Evolutionary conservation across 2,797 vertebrate genomes (phyloP).

Genomic region (Takifugu rubripes): DNA sequence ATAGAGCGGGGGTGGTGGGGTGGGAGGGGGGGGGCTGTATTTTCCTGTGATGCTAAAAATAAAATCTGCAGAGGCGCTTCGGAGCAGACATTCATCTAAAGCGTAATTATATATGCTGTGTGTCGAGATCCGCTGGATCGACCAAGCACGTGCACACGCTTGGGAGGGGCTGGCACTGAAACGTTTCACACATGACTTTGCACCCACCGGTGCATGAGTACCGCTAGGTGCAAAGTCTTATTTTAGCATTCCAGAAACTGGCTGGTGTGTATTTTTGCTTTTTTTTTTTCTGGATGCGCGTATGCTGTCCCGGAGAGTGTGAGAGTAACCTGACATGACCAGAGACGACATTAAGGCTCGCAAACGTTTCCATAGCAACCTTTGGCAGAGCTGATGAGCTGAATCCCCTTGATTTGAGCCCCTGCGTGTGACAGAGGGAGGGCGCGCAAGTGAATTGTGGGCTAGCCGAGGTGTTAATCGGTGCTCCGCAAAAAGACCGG

Average conservation of each 20-base stretch:
- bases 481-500: background rate
- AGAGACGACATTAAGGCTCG: conserved; percentile 65
- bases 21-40: conserved; percentile 20
- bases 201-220: background rate
- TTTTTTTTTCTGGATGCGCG: background rate
- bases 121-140: background rate
- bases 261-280: background rate
- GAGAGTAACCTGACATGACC: conserved; percentile 59
- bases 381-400: conserved; percentile 67
- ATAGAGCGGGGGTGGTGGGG: conserved; percentile 13
- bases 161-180: no score
- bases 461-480: background rate
- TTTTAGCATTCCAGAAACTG: background rate
- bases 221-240: conserved; percentile 23
- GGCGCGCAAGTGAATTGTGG: conserved; percentile 43
- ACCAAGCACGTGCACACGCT: background rate
- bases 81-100: conserved; percentile 60
- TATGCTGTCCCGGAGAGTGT: conserved; percentile 19
- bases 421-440: conserved; percentile 32
- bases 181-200: background rate
- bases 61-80: conserved; percentile 66
- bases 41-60: conserved; percentile 75
- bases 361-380: conserved; percentile 66
- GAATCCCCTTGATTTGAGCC: conserved; percentile 59
- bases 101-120: conserved; percentile 17